Base-by-base conservation (phyloP, 2,888 invertebrate species). In the Netelia fuscicornis region DNA sequence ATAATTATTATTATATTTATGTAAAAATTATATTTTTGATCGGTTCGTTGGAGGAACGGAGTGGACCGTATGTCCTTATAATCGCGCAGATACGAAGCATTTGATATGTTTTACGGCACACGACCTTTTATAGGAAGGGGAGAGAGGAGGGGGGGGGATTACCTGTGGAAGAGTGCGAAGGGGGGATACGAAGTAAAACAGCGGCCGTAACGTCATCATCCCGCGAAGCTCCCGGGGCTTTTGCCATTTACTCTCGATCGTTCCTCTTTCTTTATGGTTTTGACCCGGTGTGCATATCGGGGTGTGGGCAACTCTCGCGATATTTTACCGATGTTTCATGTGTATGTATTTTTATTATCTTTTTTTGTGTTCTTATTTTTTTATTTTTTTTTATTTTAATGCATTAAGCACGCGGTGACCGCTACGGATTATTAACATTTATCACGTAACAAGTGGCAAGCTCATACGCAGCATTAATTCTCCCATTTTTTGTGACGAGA, bases 131-230 rank as follows among this genome's bases (percentile, higher is more conserved):
- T 64, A 75, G 2, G 17, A 64, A 52, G 54, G 30, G 2, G 54
- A 1, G 1, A 20, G 20, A 20, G 20, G 20, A 20, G 20, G 20
- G 20, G 54, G 30, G 2, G 54, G 0, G 30, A 52, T 56, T 30
- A 70, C 54, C 54, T 30, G 30, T n/a, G 10, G 42, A 56, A 84
- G 62, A 65, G 83, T 52, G 71, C 65, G 70, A 78, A 37, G 80
- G 74, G 85, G 81, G 86, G 80, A 87, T 84, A 86, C 87, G 89
- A 90, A 90, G 89, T 90, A 89, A 56, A 13, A 90, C 89, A 89
- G 90, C 88, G 86, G 48, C 83, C 77, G 88, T 88, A 88, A 88
- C 89, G 86, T 89, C 88, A 89, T 90, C 88, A 89, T 90, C 86
- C 85, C 86, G 68, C 70, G 65, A 68, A 56, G 48, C 48, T 48